Conservation (phyloP, 2,888 invertebrate species). For the Coenonympha glycerion region DNA sequence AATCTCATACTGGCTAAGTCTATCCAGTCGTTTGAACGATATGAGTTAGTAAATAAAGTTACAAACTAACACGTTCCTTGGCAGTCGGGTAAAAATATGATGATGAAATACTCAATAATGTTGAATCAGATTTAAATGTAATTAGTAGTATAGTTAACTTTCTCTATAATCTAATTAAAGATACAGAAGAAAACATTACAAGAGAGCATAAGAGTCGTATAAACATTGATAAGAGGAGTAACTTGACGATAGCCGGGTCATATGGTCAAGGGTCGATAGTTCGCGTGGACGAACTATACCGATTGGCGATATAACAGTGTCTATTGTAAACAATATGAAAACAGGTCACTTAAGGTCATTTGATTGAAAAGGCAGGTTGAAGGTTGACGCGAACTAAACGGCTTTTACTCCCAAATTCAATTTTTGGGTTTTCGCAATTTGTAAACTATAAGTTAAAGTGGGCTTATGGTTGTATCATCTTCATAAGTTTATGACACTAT, state of each 20-base stretch:
- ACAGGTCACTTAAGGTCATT: conserved; percentile 15
- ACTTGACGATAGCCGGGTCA: conserved; percentile 11
- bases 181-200: conserved; percentile 17
- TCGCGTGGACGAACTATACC: conserved; percentile 16
- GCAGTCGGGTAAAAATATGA: too few species aligned
- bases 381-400: too few species aligned
- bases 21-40: too few species aligned
- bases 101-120: conserved; percentile 13
- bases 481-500: too few species aligned
- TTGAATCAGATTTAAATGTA: conserved; percentile 8
- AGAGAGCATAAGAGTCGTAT: conserved; percentile 17
- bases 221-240: conserved; percentile 20
- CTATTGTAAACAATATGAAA: conserved; percentile 16
- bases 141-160: conserved; percentile 13
- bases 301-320: conserved; percentile 10
- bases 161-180: conserved; percentile 16
- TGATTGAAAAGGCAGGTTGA: neutral
- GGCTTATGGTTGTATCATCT: too few species aligned
- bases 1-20: too few species aligned
- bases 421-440: too few species aligned
- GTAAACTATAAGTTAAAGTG: too few species aligned
- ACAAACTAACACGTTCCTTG: too few species aligned
- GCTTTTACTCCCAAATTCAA: too few species aligned
- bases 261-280: conserved; percentile 8
- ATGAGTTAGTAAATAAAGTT: too few species aligned